phyloP scores from a whole-genome alignment of 2,113 vertebrate species.

The Mobula hypostoma region DNA sequence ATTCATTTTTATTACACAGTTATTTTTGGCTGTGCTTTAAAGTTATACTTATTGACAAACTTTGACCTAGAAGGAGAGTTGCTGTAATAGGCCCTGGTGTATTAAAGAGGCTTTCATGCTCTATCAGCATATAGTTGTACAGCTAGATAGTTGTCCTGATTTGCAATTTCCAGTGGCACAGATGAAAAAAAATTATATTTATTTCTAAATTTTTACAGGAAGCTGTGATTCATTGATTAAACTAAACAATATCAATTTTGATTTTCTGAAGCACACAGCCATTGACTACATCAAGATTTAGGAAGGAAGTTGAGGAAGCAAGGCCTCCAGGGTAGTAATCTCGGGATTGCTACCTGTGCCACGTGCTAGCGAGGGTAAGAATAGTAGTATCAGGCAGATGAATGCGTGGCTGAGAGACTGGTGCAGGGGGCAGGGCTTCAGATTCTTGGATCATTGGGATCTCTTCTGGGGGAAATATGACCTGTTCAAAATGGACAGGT shows the following conservation, averaged over 20 bases:
- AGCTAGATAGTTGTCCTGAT: not conserved
- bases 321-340: no score
- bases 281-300: not conserved
- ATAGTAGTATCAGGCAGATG: no score
- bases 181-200: not conserved
- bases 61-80: not conserved
- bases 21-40: no score
- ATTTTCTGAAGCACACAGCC: not conserved
- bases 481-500: no score
- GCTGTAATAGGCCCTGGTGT: not conserved
- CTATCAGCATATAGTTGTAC: not conserved
- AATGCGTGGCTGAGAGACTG: no score
- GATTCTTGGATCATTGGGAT: no score
- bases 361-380: no score
- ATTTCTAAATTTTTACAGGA: not conserved
- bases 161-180: not conserved
- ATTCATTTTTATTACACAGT: no score
- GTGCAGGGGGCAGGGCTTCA: no score
- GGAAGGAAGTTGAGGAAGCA: no score
- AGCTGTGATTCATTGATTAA: not conserved
- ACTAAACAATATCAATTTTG: not conserved
- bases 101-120: not conserved
- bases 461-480: no score
- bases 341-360: no score
- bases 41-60: not conserved